These are phyloP conservation scores for Oscheius sp. DNA, from an alignment of 1,140 invertebrate species.

Conservation along the genomic window DNA sequence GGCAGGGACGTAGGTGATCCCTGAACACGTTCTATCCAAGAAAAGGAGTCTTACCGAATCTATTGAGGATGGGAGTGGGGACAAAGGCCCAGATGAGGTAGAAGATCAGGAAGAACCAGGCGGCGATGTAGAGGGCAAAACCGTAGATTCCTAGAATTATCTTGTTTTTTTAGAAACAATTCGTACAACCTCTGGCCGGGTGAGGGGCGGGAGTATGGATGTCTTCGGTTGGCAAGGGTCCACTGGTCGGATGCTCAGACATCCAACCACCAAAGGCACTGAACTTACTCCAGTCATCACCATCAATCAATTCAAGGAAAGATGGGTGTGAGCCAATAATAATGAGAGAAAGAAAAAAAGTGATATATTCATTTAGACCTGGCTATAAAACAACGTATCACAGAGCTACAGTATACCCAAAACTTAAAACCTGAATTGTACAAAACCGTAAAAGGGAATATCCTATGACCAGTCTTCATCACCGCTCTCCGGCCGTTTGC, in stretches of 20 bases:
- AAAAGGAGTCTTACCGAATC: neutral
- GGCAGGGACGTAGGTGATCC: constrained; percentile 41
- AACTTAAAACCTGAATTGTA: no score
- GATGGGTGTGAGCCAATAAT: no score
- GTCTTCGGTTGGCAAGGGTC: constrained; percentile 22
- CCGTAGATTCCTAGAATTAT: constrained; percentile 41
- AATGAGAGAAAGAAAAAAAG: no score
- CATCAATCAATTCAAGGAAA: no score
- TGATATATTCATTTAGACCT: no score
- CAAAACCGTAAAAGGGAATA: no score
- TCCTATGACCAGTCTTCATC: constrained; percentile 28
- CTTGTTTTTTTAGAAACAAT: neutral
- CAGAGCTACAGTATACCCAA: no score
- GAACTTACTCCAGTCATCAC: neutral
- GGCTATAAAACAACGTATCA: no score
- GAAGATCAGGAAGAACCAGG: constrained; percentile 27
- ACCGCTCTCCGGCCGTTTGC: neutral
- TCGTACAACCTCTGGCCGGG: constrained; percentile 13
- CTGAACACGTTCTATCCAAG: neutral
- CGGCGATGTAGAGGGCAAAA: constrained; percentile 39
- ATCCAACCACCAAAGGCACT: no score
- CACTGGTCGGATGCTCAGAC: neutral
- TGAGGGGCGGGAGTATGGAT: constrained; percentile 26
- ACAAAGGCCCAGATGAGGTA: constrained; percentile 44
- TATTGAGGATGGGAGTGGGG: constrained; percentile 35